Conservation (phyloP, 2,888 invertebrate species). For the Andrena bucephala region DNA sequence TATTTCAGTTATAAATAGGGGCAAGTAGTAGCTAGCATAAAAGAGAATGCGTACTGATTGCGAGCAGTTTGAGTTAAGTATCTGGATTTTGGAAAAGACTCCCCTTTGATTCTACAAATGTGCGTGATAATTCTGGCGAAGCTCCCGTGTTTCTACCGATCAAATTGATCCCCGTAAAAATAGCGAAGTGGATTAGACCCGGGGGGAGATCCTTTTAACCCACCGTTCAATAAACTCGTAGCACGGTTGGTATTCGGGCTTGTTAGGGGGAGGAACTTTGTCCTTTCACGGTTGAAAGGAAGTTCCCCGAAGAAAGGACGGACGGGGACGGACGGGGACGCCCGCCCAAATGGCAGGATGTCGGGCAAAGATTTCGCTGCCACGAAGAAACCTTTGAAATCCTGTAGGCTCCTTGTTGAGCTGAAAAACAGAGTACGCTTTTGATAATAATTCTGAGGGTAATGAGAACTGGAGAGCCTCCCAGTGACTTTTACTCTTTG, state of each 20-base stretch:
- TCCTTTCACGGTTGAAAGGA: conserved; percentile 55
- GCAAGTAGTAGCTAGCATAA: no score
- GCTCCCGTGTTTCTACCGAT: not conserved
- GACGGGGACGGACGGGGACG: conserved; percentile 39
- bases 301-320: conserved; percentile 42
- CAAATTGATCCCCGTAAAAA: not conserved
- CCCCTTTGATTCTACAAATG: no score
- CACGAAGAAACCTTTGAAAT: conserved; percentile 42
- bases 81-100: no score
- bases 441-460: conserved; percentile 10
- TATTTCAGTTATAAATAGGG: no score
- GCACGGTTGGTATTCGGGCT: conserved; percentile 30
- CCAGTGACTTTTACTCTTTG: conserved; percentile 24
- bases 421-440: not conserved
- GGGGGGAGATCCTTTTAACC: conserved; percentile 10
- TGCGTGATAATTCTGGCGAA: not conserved
- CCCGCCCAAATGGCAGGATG: conserved; percentile 45
- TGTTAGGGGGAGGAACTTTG: conserved; percentile 50
- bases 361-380: conserved; percentile 28
- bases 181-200: not conserved
- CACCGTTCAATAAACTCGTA: conserved; percentile 17
- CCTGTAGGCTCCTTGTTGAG: not conserved
- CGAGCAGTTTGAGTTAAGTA: no score
- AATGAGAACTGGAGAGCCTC: conserved; percentile 4
- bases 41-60: no score